Base-by-base conservation (phyloP, 2,797 vertebrate species). In the Sebastes diploproa region DNA sequence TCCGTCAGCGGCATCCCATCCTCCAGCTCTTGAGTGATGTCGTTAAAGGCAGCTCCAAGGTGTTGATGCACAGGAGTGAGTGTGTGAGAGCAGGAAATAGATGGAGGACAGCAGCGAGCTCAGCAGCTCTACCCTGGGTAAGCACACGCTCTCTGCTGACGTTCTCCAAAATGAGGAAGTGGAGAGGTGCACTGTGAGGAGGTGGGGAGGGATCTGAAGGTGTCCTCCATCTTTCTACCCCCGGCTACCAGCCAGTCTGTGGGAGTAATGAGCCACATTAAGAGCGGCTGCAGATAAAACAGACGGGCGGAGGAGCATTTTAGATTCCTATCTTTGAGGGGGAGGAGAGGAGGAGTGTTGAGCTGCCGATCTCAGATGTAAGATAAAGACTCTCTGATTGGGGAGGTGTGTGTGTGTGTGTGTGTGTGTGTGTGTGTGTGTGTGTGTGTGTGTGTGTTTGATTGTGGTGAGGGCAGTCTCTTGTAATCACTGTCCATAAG, bases 201-300 rank as follows among this genome's bases (percentile, higher is more conserved):
- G 18, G 29, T 29, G 70, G 14, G 25, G 32, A 54, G 22, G 27
- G 46, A 54, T 66, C 46, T 73, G 73, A 80, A 80, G 67, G 77
- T 80, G 68, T 79, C 75, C 79, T 78, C 62, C 62, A 80, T 86
- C 68, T 61, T 65, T 86, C 72, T 72, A 71, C 71, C 66, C 18
- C 56, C 20, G 46, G 73, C 75, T 83, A 71, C 81, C 72, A 71
- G 81, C 86, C 71, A 74, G 75, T 78, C 55, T 68, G 50, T 18
- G 46, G 82, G 85, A 86, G 85, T 92, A 90, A 94, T 92, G 89
- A 91, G 89, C 71, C 88, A 88, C 84, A 90, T 91, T 88, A 93
- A 68, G 27, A 29, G 75, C 13, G 36, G 38, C 81, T 80, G 84
- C 74, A 84, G 90, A 92, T 92, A 89, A 91, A 91, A 84, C 74